These are phyloP conservation scores for Calcarius ornatus DNA, from an alignment of 2,113 vertebrate species.

Conservation along the genomic window DNA sequence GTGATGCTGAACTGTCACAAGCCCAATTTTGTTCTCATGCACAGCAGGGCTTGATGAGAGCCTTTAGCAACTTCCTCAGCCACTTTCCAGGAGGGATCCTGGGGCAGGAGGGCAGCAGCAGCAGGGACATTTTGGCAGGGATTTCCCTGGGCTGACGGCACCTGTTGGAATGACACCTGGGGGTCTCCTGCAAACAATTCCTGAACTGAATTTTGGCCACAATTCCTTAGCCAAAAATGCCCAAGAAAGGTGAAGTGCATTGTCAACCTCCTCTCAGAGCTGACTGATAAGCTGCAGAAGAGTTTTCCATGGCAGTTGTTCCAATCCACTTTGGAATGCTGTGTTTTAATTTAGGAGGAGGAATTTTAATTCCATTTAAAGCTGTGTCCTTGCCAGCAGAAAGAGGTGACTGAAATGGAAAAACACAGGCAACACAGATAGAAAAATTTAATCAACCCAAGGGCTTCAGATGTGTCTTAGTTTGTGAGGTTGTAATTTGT, in stretches of 20 bases:
- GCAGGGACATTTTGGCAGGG: not conserved
- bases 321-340: not conserved
- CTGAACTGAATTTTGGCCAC: not conserved
- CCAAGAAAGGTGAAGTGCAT: not conserved
- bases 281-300: not conserved
- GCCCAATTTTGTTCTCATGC: not conserved
- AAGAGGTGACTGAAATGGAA: not conserved
- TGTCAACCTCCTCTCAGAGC: not conserved
- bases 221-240: not conserved
- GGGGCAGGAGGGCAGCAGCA: not conserved
- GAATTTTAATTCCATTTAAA: not conserved
- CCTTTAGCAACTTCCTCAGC: constrained; percentile 1
- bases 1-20: not conserved
- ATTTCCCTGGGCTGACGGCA: not conserved
- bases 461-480: not conserved
- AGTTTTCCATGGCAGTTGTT: not conserved
- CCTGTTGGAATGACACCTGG: not conserved
- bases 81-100: not conserved
- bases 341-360: rapidly evolving
- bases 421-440: rapidly evolving
- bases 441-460: not conserved
- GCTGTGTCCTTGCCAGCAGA: not conserved
- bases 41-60: not conserved
- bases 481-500: not conserved
- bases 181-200: not conserved